Conservation (phyloP, 2,113 vertebrate species). For the Dinomys branickii region DNA sequence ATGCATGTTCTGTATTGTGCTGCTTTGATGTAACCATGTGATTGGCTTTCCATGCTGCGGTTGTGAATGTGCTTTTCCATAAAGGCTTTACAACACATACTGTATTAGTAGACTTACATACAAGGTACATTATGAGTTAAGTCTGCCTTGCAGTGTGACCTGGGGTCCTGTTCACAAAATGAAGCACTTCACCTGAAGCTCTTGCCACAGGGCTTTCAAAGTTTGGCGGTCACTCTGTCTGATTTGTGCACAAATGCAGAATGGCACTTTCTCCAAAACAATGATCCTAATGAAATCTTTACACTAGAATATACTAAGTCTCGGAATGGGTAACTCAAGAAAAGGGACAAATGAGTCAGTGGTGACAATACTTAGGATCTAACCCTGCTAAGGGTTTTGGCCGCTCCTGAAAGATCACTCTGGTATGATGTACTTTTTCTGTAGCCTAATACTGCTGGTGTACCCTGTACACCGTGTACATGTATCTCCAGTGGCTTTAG, state of each 20-base stretch:
- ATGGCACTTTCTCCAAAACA: not conserved
- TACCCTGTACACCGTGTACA: not conserved
- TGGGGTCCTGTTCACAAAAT: not conserved
- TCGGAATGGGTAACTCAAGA: not conserved
- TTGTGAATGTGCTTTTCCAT: not conserved
- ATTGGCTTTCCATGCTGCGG: not conserved
- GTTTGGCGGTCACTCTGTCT: not conserved
- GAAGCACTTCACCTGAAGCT: not conserved
- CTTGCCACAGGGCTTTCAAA: not conserved
- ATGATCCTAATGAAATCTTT: not conserved
- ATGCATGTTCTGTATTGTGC: not conserved
- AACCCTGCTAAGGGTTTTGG: not conserved
- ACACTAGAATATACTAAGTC: not conserved
- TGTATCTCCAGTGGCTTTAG: not conserved
- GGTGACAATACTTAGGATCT: not conserved
- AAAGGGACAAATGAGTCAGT: not conserved
- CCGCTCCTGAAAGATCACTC: not conserved
- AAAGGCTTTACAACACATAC: not conserved
- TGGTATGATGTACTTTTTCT: not conserved
- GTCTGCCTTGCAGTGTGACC: not conserved
- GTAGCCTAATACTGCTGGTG: not conserved
- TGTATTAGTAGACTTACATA: not conserved
- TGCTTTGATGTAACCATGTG: not conserved
- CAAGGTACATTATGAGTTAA: not conserved
- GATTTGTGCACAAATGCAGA: not conserved